Evolutionary conservation across 1,140 invertebrate genomes (phyloP).

Genomic region (Stegodyphus dumicola): DNA sequence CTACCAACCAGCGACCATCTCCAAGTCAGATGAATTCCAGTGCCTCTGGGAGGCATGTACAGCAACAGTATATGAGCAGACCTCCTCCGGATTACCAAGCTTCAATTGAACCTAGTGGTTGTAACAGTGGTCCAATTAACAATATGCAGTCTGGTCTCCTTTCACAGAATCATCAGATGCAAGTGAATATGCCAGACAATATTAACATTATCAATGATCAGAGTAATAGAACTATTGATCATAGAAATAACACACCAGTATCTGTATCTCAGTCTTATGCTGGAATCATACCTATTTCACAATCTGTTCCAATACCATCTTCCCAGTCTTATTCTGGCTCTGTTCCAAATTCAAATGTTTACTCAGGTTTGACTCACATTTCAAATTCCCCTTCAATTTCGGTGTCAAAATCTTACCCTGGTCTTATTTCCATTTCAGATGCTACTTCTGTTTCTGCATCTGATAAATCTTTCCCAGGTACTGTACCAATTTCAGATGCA

Average conservation of each 20-base stretch:
- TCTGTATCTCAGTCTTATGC: slow-evolving; percentile 22
- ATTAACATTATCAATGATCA: slow-evolving; percentile 2
- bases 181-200: slow-evolving; percentile 14
- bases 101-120: slow-evolving; percentile 4
- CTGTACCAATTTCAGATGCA: slow-evolving; percentile 5
- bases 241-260: not conserved
- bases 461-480: too few relatives aligned
- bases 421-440: not conserved
- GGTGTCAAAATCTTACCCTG: not conserved
- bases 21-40: slow-evolving; percentile 1
- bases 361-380: not conserved
- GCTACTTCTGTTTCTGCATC: not conserved
- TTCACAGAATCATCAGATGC: slow-evolving; percentile 10
- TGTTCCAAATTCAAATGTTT: not conserved
- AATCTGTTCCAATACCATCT: not conserved
- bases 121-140: not conserved
- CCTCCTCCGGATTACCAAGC: slow-evolving; percentile 49
- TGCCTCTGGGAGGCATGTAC: not conserved
- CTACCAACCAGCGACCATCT: slow-evolving; percentile 10
- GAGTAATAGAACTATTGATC: slow-evolving; percentile 14
- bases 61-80: slow-evolving; percentile 15
- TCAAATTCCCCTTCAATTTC: not conserved
- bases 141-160: not conserved
- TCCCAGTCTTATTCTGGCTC: too few relatives aligned
- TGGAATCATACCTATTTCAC: not conserved